Conservation (phyloP, 2,797 vertebrate species). For the Heliangelus exortis region DNA sequence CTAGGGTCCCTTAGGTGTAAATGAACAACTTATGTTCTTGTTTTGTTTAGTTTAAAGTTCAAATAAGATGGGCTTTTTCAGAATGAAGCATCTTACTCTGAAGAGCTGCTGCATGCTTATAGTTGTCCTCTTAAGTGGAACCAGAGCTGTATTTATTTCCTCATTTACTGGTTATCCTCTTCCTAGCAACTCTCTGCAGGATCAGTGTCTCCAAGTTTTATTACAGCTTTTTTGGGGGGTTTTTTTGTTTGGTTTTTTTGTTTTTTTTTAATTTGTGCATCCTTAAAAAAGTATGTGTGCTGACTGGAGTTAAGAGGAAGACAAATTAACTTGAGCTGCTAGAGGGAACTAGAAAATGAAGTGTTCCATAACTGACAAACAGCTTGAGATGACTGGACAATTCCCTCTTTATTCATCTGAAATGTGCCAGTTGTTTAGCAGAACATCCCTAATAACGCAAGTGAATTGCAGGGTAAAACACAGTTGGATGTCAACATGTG, state of each 20-base stretch:
- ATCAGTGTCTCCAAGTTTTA: not conserved
- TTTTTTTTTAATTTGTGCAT: not conserved
- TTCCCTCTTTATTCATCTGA: slow-evolving; percentile 49
- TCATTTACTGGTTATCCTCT: not conserved
- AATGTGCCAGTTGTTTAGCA: slow-evolving; percentile 23
- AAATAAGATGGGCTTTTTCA: not conserved
- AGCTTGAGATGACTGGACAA: slow-evolving; percentile 50
- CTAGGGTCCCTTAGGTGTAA: not conserved
- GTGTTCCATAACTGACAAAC: slow-evolving; percentile 40
- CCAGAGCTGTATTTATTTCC: slow-evolving; percentile 30
- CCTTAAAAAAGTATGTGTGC: not conserved
- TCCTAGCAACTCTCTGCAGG: not conserved
- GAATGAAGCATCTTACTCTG: not conserved
- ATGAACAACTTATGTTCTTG: not conserved
- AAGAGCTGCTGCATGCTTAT: not conserved
- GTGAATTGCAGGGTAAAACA: slow-evolving; percentile 50
- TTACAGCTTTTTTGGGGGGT: not conserved
- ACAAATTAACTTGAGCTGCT: slow-evolving; percentile 17
- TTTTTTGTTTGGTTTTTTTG: too few relatives aligned
- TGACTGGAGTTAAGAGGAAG: slow-evolving; percentile 30
- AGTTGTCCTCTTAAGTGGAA: not conserved
- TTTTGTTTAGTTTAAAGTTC: not conserved
- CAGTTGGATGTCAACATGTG: slow-evolving; percentile 34
- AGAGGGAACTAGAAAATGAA: slow-evolving; percentile 59
- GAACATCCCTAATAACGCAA: not conserved